phyloP scores from a whole-genome alignment of 2,113 vertebrate genomes.

The Cyanocitta stelleri region DNA sequence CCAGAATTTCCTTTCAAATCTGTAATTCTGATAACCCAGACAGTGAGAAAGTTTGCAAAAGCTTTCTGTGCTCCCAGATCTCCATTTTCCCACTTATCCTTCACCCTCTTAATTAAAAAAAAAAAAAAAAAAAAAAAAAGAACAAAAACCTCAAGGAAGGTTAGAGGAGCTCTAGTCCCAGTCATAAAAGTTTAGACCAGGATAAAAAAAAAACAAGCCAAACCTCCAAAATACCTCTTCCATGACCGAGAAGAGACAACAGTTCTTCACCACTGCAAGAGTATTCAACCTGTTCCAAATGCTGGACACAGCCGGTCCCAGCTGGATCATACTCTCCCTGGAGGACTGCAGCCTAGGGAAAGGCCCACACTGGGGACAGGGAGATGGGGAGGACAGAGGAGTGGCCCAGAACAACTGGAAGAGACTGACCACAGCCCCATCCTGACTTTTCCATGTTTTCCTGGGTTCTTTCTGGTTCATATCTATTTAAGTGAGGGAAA shows the following conservation, averaged over 20 bases:
- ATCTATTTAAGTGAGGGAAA: not conserved
- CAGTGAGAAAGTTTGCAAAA: not conserved
- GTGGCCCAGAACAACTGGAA: accelerated
- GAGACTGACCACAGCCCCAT: accelerated
- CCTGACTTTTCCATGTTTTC: not conserved
- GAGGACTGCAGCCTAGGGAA: not conserved
- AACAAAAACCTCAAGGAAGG: not conserved
- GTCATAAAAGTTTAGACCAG: not conserved
- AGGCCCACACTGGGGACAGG: no score
- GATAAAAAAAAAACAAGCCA: accelerated
- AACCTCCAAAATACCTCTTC: not conserved
- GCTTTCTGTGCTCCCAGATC: not conserved
- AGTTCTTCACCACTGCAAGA: not conserved
- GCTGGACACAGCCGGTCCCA: not conserved
- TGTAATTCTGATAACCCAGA: not conserved
- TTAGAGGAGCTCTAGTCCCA: not conserved
- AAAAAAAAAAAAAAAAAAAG: not conserved
- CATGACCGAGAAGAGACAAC: not conserved
- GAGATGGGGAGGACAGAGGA: not conserved
- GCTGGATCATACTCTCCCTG: not conserved
- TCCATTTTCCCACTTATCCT: not conserved
- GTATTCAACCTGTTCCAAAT: not conserved
- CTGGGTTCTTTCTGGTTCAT: not conserved
- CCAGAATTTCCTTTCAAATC: not conserved
- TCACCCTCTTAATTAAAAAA: not conserved